These are phyloP conservation scores for Pseudoips prasinana DNA, from an alignment of 2,888 invertebrate genomes.

Conservation along the genomic window DNA sequence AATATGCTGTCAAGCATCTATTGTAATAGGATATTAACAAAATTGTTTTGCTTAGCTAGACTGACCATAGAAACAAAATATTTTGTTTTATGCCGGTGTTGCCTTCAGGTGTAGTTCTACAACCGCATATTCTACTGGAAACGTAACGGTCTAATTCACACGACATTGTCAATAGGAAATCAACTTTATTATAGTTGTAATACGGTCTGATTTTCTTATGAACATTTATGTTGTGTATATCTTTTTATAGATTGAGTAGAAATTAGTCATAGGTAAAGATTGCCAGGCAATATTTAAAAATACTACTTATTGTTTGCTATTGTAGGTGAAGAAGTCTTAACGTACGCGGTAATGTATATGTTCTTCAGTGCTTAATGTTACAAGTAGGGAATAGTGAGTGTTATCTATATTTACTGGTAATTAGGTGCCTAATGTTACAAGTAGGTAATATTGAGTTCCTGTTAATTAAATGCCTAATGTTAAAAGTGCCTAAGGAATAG, in stretches of 20 bases:
- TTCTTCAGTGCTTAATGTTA: too few species aligned
- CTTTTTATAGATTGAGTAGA: constrained; percentile 26
- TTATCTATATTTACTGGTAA: too few species aligned
- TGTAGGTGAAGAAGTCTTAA: constrained; percentile 19
- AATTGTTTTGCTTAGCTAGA: constrained; percentile 41
- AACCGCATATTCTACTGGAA: constrained; percentile 18
- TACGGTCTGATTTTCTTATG: constrained; percentile 17
- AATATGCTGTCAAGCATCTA: constrained; percentile 11
- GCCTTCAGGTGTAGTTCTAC: constrained; percentile 43
- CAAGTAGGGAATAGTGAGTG: too few species aligned
- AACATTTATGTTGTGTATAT: constrained; percentile 8
- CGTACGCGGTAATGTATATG: too few species aligned
- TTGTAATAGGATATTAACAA: constrained; percentile 30
- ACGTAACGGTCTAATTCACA: constrained; percentile 13
- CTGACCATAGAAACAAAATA: constrained; percentile 44
- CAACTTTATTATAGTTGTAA: constrained; percentile 6
- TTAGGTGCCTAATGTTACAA: too few species aligned
- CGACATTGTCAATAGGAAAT: constrained; percentile 4
- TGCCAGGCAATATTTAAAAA: constrained; percentile 54
- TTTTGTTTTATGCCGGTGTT: constrained; percentile 41
- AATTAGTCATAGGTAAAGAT: constrained; percentile 55
- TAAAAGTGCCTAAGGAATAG: neutral
- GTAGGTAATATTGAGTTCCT: constrained; percentile 16
- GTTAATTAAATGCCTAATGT: constrained; percentile 9
- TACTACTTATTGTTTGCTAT: constrained; percentile 51